Percentiles rank a stretch among this genome's conserved stretches.
Evolutionary conservation across 1,140 invertebrate species (phyloP).

Genomic region (Lineus longissimus): DNA sequence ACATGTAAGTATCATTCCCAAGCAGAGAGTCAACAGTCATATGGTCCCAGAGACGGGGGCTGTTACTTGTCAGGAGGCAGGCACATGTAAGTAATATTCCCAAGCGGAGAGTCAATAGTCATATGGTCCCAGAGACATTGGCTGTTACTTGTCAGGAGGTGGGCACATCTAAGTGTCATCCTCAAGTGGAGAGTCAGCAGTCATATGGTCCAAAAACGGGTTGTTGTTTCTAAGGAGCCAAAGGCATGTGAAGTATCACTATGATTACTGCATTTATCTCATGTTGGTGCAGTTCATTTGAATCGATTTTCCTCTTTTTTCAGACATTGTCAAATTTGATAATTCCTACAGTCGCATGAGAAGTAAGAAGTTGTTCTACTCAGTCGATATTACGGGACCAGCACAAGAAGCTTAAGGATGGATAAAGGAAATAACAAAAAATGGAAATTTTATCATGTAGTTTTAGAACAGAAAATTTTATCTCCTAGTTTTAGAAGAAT

Average conservation of each 20-base stretch:
- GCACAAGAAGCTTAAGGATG: no score
- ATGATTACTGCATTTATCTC: no score
- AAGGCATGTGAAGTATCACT: no score
- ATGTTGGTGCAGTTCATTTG: neutral
- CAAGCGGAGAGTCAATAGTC: constrained; percentile 43
- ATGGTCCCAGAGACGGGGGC: constrained; percentile 38
- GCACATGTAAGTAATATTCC: constrained; percentile 39
- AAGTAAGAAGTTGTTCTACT: constrained; percentile 76
- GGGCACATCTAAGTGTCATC: constrained; percentile 41
- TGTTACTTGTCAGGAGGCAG: constrained; percentile 26
- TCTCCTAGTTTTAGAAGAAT: no score
- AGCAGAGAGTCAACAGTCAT: constrained; percentile 43
- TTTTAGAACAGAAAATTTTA: no score
- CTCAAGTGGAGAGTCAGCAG: no score
- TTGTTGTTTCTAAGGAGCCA: neutral
- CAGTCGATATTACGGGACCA: constrained; percentile 36
- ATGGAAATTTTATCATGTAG: no score
- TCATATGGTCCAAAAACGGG: neutral
- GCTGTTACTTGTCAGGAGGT: constrained; percentile 25
- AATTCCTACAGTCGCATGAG: constrained; percentile 78
- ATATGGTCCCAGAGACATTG: constrained; percentile 39
- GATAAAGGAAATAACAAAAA: no score
- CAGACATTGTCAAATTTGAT: constrained; percentile 84
- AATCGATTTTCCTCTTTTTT: constrained; percentile 32
- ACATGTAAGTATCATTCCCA: constrained; percentile 42